Percentiles rank a stretch among this genome's conserved stretches.
Evolutionary conservation across 1,140 invertebrate genomes (phyloP).

Genomic region (Ostrea edulis): DNA sequence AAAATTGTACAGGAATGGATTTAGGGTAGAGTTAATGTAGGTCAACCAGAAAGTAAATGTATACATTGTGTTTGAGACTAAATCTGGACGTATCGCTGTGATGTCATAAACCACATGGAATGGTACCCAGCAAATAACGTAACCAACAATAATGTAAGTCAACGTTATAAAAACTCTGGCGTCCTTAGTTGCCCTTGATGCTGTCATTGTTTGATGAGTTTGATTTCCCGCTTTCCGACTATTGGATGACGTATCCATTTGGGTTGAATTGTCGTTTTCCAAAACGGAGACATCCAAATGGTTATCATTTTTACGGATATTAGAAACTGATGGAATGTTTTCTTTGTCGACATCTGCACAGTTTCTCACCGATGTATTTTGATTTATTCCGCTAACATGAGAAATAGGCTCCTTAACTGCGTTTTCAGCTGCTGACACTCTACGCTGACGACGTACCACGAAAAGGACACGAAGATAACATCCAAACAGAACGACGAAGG

Average conservation of each 20-base stretch:
- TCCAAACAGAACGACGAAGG: slow-evolving; percentile 72
- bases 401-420: not conserved
- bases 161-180: slow-evolving; percentile 69
- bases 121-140: slow-evolving; percentile 73
- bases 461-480: slow-evolving; percentile 74
- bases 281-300: not conserved
- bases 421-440: not conserved
- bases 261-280: not conserved
- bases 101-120: slow-evolving; percentile 75
- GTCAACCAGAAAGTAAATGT: slow-evolving; percentile 73
- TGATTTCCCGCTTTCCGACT: not conserved
- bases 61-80: slow-evolving; percentile 65
- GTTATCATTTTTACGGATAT: not conserved
- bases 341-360: not conserved
- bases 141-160: slow-evolving; percentile 71
- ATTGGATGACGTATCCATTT: not conserved
- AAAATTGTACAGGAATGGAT: slow-evolving; percentile 77
- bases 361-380: not conserved
- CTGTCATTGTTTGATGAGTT: not conserved
- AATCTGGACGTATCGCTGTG: slow-evolving; percentile 62
- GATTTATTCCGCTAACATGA: not conserved
- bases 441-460: slow-evolving; percentile 59
- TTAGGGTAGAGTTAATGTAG: slow-evolving; percentile 76
- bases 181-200: slow-evolving; percentile 45
- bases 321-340: not conserved